Evolutionary conservation across 2,888 invertebrate species (phyloP), one percentile per base, ranked within the genome.

Genomic region (Erpobdella octoculata): DNA sequence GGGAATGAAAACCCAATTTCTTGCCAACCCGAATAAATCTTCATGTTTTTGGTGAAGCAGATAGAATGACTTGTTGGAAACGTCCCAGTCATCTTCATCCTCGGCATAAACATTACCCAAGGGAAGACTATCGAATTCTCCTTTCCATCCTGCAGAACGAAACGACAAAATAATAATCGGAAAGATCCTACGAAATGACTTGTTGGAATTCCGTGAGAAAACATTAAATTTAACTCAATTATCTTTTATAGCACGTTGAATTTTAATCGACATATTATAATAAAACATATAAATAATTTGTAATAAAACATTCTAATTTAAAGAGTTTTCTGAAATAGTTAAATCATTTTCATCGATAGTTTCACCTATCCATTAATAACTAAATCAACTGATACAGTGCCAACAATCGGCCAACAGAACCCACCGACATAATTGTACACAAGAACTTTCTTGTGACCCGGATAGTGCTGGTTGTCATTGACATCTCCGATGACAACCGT

Each of bases 41-140:
- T 62, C 62, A 12, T 62, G 28, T 33, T 62, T 31, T 9, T 62
- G 62, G 9, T 31, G 5, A 9, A 62, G 33, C 28, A 62, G 62
- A 33, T 62, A 35, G 86, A 95, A 98, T 79, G 91, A 93, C 84
- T 98, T 98, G 83, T 97, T 96, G 0, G 91, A 92, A 75, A 95
- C 85, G 85, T 98, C 98, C 97, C 97, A 98, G 83, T 98, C 98
- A 83, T 98, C 98, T 75, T 92, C 86, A 85, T 98, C 98, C 81
- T 93, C 92, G 0, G 97, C 96, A 83, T 95, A 96, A 8, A 97
- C 97, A 75, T 93, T 87, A 48, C 96, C 96, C 75, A 97, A 91
- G 83, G 90, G 91, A 0, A 93, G 91, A 78, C 91, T 92, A 33
- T 92, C 89, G 83, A 76, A 75, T 46, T 68, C 67, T 12, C 74